These are phyloP conservation scores for Anolis apletophallus DNA, from an alignment of 2,797 vertebrate genomes.

Conservation along the genomic window DNA sequence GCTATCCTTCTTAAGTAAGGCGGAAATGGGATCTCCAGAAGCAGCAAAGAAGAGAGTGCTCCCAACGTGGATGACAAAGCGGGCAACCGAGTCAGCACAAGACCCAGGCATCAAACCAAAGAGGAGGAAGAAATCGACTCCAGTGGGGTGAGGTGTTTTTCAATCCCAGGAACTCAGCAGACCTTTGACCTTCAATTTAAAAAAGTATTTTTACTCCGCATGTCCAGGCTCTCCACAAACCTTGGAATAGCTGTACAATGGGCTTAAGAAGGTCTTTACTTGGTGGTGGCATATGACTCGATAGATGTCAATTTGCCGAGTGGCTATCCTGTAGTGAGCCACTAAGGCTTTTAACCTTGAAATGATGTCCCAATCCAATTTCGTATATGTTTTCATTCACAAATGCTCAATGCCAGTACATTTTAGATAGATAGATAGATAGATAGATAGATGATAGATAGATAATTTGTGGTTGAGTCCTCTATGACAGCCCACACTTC, in stretches of 20 bases:
- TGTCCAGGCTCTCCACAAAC: no score
- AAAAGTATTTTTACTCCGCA: neutral
- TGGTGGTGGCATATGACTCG: no score
- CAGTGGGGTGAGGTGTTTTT: constrained; percentile 41
- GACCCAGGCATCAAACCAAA: neutral
- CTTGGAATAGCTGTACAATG: no score
- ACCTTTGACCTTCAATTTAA: neutral
- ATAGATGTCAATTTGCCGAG: no score
- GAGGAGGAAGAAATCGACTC: constrained; percentile 27
- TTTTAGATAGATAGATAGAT: no score
- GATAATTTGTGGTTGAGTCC: neutral
- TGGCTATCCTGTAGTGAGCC: no score
- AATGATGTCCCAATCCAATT: neutral
- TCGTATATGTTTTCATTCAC: neutral
- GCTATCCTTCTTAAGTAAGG: neutral
- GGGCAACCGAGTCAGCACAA: neutral
- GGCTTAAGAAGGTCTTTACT: no score
- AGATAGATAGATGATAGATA: no score
- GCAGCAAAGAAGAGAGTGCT: constrained; percentile 66
- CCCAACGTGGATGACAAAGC: constrained; percentile 71
- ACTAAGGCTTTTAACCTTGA: neutral
- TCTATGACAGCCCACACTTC: neutral
- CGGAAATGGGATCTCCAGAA: constrained; percentile 53
- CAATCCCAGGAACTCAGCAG: neutral
- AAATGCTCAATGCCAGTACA: neutral